Evolutionary conservation across 2,888 invertebrate species (phyloP), one percentile per base, ranked within the genome.

Genomic region (Rapana venosa): DNA sequence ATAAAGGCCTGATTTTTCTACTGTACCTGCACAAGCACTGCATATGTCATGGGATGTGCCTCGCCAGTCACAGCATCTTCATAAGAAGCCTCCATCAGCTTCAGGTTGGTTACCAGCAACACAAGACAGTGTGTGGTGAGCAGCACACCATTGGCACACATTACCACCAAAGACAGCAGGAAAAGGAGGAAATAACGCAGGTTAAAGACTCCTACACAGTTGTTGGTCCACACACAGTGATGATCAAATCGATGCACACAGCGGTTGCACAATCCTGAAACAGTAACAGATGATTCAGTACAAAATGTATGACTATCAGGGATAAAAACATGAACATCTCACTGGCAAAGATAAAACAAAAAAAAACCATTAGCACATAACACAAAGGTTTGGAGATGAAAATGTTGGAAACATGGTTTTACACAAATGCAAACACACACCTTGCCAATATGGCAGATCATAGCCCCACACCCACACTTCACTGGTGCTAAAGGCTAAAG

Each of bases 141-240:
- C 89, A 93, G 92, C 30, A 93, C 93, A 11, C 94, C 96, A 89
- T 95, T 94, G 30, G 93, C 87, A 56, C 94, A 93, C 94, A 95
- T 95, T n/a, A 93, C 92, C 17, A 94, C 87, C 56, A 95, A 91
- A 1, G 95, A 93, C 26, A 94, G 85, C 89, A 96, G 94, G 90
- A 96, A 95, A 58, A 92, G 88, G 13, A 96, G 90, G 92, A 96
- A 96, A 91, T 94, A 95, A 35, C 94, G 93, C 89, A 95, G 93
- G 91, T 95, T 96, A n/a, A 93, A 91, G 6, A 93, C 95, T 26
- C 95, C 96, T 13, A 96, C 94, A 92, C 95, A 95, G 92, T 95
- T 96, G 92, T 96, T 95, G 32, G 95, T 95, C 96, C 96, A 96
- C n/a, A 95, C 93, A 92, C 96, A 96, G 92, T 96, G 96, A 90